Conservation (phyloP, 2,797 vertebrate species). For the Pangasius djambal region DNA sequence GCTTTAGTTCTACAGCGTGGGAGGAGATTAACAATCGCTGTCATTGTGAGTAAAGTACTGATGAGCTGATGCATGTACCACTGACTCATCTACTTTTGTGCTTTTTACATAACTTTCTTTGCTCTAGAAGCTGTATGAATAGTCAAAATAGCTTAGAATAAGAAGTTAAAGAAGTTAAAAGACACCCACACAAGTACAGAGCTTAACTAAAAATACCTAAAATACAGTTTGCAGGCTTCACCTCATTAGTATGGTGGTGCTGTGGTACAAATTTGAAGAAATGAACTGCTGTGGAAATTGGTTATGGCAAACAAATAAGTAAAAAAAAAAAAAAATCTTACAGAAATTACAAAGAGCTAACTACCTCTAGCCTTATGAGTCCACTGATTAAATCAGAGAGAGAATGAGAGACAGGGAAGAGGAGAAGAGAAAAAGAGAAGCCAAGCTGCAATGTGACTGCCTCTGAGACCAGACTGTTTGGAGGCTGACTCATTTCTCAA, state of each 20-base stretch:
- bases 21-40: background rate
- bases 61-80: background rate
- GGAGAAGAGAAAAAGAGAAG: background rate
- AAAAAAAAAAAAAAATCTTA: background rate
- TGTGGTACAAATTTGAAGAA: background rate
- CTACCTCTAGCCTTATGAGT: slow-evolving; percentile 12
- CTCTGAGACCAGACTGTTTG: slow-evolving; percentile 20
- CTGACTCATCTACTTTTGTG: background rate
- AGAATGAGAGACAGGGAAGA: background rate
- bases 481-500: slow-evolving; percentile 45
- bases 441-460: slow-evolving; percentile 11
- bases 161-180: background rate
- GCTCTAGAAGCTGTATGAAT: background rate
- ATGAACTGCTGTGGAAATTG: background rate
- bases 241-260: background rate
- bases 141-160: background rate
- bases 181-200: background rate
- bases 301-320: slow-evolving; percentile 1
- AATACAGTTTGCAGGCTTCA: background rate
- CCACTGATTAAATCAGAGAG: background rate
- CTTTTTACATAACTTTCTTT: background rate
- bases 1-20: background rate
- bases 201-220: slow-evolving; percentile 2
- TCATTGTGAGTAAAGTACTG: background rate
- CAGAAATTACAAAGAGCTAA: slow-evolving; percentile 1